Base-by-base conservation (phyloP, 2,113 vertebrate genomes). In the Ranitomeya imitator region DNA sequence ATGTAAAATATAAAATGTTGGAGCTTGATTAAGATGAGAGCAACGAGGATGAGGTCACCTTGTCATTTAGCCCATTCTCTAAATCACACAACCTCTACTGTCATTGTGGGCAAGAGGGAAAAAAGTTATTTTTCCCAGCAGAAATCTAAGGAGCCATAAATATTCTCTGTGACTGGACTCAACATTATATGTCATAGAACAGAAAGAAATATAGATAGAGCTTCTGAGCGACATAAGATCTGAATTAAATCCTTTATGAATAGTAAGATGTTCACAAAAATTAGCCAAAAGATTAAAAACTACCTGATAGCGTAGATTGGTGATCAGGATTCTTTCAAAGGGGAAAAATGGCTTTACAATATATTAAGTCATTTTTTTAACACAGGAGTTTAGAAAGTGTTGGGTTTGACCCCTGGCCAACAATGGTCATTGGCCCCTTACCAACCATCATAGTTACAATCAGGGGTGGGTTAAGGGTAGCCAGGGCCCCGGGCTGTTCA, bases 121-220 rank as follows among this genome's bases (percentile, higher is more conserved):
- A 88, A 89, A 88, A 89, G 81, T 69, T 89, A 89, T 89, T 89
- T 89, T 89, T 85, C 87, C 87, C 82, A 69, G 81, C 87, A 89
- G 87, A 89, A 89, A 89, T 89, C 87, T 89, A 60, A 23, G 73
- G 74, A 85, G 87, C 73, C 73, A 89, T 89, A 89, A 89, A 89
- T 89, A 89, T 89, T 85, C 81, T 67, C 45, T 67, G 61, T 59
- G 87, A 10, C 82, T 79, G 59, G 60, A 79, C 81, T 89, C 74
- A 89, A 79, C 74, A 89, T 63, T 83, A 67, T 78, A 67, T 88
- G 87, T 89, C 81, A 89, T 69, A 55, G 59, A 57, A 45, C n/a
- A 85, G 87, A 45, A 79, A 89, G 87, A 89, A 89, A 89, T 89
- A 89, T 89, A 83, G 87, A 26, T 21, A 61, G 60, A 60, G 61